Evolutionary conservation across 2,888 invertebrate species (phyloP).

Genomic region (Oscheius sp.): DNA sequence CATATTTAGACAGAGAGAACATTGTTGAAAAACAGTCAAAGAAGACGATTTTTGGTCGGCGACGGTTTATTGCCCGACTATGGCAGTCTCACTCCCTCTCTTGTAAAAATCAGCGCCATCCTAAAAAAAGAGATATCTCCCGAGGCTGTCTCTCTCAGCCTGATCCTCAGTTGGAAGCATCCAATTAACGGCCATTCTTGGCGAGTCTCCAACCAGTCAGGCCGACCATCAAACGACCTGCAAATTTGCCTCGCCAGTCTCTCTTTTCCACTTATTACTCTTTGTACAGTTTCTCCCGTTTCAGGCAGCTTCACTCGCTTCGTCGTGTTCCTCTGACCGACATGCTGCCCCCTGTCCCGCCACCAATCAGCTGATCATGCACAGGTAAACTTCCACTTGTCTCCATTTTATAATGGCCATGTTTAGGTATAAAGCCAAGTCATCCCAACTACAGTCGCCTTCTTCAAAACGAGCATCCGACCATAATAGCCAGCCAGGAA

Average conservation of each 20-base stretch:
- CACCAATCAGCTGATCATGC: constrained; percentile 61
- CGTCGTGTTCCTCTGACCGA: constrained; percentile 54
- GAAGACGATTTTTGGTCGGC: too few relatives aligned
- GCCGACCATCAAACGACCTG: neutral
- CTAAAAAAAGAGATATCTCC: too few relatives aligned
- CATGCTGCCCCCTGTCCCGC: constrained; percentile 41
- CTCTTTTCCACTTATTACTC: neutral
- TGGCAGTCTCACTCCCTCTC: neutral
- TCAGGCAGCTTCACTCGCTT: constrained; percentile 56
- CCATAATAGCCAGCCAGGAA: constrained; percentile 33
- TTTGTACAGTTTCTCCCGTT: constrained; percentile 5
- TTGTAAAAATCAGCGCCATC: too few relatives aligned
- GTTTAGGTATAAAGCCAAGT: constrained; percentile 64
- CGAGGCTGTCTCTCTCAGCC: neutral
- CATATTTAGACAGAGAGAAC: too few relatives aligned
- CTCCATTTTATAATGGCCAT: neutral
- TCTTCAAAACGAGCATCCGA: constrained; percentile 40
- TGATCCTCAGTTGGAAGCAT: constrained; percentile 25
- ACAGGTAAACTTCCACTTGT: constrained; percentile 38
- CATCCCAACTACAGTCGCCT: constrained; percentile 61
- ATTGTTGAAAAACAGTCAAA: too few relatives aligned
- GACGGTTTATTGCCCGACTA: too few relatives aligned
- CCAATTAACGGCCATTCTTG: constrained; percentile 35
- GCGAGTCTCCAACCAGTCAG: constrained; percentile 9
- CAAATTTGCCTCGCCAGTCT: constrained; percentile 32